Conservation (phyloP, 2,888 invertebrate species). For the Himalopsyche anomala region DNA sequence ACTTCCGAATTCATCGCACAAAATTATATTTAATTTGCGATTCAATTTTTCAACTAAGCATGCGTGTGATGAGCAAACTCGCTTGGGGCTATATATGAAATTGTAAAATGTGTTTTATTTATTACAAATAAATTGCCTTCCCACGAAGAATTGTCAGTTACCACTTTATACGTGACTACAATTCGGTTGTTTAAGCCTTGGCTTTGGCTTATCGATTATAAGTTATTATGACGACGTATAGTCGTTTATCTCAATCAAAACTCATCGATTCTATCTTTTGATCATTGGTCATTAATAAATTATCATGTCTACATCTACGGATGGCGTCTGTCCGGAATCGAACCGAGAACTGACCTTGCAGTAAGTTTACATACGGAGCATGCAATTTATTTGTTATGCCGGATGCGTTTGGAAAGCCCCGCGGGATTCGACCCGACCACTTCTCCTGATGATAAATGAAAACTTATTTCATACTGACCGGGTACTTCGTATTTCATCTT, state of each 20-base stretch:
- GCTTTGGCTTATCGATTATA: too few relatives aligned
- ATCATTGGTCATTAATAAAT: constrained; percentile 3
- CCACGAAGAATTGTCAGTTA: too few relatives aligned
- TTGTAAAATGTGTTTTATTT: too few relatives aligned
- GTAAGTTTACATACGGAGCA: not conserved
- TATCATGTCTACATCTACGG: not conserved
- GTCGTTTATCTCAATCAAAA: not conserved
- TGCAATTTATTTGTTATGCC: constrained; percentile 26
- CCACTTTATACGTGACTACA: too few relatives aligned
- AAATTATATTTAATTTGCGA: too few relatives aligned
- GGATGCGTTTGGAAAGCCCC: constrained; percentile 20
- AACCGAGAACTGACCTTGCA: constrained; percentile 4
- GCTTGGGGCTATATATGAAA: too few relatives aligned
- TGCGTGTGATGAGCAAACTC: too few relatives aligned
- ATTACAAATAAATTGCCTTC: too few relatives aligned
- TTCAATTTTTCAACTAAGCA: too few relatives aligned
- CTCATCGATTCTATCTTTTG: not conserved
- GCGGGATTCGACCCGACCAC: constrained; percentile 34
- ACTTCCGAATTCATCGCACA: too few relatives aligned
- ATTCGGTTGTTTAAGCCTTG: too few relatives aligned
- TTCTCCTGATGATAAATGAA: constrained; percentile 22
- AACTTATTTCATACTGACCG: constrained; percentile 25
- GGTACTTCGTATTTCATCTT: constrained; percentile 16
- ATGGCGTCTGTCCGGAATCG: not conserved
- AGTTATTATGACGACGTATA: too few relatives aligned